Evolutionary conservation across 2,888 invertebrate species (phyloP), one percentile per base, ranked within the genome.

Genomic region (Metacarcinus magister): DNA sequence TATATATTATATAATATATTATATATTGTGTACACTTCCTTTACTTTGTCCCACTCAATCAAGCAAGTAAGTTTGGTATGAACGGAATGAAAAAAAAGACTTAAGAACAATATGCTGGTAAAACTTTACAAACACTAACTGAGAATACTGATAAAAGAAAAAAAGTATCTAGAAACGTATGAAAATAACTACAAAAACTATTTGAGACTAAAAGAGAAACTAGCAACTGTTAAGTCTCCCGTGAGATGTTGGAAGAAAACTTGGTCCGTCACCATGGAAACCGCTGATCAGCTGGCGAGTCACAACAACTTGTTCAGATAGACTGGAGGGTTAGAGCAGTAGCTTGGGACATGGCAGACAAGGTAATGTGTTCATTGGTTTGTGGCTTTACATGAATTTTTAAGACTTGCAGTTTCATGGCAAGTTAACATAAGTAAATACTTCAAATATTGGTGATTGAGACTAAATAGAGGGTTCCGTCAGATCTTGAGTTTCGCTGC

Each of bases 401-500:
- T n/a, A n/a, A n/a, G n/a, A n/a, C n/a, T n/a, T n/a, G n/a, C n/a
- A n/a, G n/a, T n/a, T n/a, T n/a, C n/a, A n/a, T n/a, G n/a, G n/a
- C n/a, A n/a, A n/a, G n/a, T n/a, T n/a, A n/a, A n/a, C n/a, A 2
- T 54, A 13, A 10, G 54, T 54, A 16, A 13, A 54, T 67, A n/a
- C 10, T 16, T 19, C 19, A 23, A 67, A n/a, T 67, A 13, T 10
- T 60, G 60, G 7, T 60, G 46, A 46, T 7, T 46, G 10, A 54
- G 16, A 1, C 54, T 13, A 54, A 2, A 13, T 4, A 54, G 54
- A 54, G 23, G 43, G n/a, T 95, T 54, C 39, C 43, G 89, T 23
- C 93, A 95, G 95, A 95, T 95, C 32, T 60, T 95, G n/a, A 48
- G 95, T 28, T 95, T 93, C 89, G 93, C 93, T 28, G 95, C 93